Evolutionary conservation across 2,113 vertebrate genomes (phyloP), one percentile per base, ranked within the genome.

Genomic region (Menidia beryllina): DNA sequence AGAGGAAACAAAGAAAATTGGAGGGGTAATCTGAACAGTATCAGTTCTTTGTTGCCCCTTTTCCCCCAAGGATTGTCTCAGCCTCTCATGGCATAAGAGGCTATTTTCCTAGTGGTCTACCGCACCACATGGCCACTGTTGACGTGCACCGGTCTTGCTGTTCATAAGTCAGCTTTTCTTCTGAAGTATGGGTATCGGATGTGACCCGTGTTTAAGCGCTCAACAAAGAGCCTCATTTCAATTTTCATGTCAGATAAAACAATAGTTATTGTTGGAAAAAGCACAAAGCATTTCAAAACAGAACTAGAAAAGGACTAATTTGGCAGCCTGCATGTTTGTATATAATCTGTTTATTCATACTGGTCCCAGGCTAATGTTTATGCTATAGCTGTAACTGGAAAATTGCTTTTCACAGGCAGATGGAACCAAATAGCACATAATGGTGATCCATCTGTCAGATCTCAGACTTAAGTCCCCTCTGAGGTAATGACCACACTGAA

Each of bases 341-440:
- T 24, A 17, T 24, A 25, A 4, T 19, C 39, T 17, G n/a, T 55
- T 55, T 63, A 60, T 55, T 77, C 36, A 58, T 25, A 64, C 5
- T 52, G 10, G 30, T 5, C n/a, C 27, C 66, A 56, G 70, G 58
- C 58, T 61, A 49, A 19, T 62, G 61, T 64, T 78, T 36, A 58
- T 63, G 30, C 3, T 43, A 23, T 58, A 62, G 61, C 50, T 64
- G 14, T 62, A 64, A 58, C 54, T 57, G 43, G 73, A n/a, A 87
- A 78, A 82, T 60, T 19, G 51, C 61, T 57, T 60, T 36, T 69
- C 52, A 8, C 39, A 63, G 47, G 56, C 43, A 41, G 59, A 75
- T 47, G 69, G 78, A 69, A 34, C 71, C 79, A 82, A 85, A 90
- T 84, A 65, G 70, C 80, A 71, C 60, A 61, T 86, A 76, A 85